phyloP scores from a whole-genome alignment of 2,888 invertebrate genomes.

The Pseudococcus longispinus region DNA sequence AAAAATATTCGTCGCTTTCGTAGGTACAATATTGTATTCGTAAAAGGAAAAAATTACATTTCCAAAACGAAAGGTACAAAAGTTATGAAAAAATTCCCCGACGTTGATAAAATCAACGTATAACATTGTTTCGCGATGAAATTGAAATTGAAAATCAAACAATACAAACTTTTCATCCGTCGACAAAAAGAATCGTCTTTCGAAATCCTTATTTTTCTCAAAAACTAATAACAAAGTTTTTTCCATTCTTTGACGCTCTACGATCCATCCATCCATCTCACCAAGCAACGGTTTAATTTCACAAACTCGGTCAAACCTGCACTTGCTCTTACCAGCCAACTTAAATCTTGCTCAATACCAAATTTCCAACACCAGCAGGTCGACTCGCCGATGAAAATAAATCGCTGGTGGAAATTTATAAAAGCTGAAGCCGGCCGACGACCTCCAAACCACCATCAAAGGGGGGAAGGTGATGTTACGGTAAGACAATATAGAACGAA shows the following conservation, averaged over 20 bases:
- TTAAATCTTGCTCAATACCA: not conserved
- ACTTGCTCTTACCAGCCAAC: not conserved
- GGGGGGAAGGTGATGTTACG: not conserved
- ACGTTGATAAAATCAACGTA: not conserved
- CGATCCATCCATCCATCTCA: not conserved
- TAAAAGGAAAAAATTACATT: not conserved
- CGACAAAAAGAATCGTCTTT: not conserved
- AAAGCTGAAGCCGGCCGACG: constrained; percentile 26
- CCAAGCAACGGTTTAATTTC: not conserved
- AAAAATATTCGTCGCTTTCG: too few species aligned
- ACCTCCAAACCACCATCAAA: not conserved
- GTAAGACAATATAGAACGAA: not conserved
- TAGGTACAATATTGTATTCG: too few species aligned
- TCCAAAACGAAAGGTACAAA: not conserved
- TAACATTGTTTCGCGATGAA: not conserved
- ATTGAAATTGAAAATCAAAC: not conserved
- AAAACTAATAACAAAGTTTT: too few species aligned
- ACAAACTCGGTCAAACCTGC: not conserved
- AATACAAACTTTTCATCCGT: not conserved
- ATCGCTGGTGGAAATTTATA: not conserved
- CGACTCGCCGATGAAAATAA: not conserved
- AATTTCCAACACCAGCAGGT: constrained; percentile 13
- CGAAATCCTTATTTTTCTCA: not conserved
- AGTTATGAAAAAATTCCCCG: not conserved
- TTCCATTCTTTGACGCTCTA: not conserved